Percentiles rank a stretch among this genome's conserved stretches.
Evolutionary conservation across 2,888 invertebrate species (phyloP).

Genomic region (Altica lythri): DNA sequence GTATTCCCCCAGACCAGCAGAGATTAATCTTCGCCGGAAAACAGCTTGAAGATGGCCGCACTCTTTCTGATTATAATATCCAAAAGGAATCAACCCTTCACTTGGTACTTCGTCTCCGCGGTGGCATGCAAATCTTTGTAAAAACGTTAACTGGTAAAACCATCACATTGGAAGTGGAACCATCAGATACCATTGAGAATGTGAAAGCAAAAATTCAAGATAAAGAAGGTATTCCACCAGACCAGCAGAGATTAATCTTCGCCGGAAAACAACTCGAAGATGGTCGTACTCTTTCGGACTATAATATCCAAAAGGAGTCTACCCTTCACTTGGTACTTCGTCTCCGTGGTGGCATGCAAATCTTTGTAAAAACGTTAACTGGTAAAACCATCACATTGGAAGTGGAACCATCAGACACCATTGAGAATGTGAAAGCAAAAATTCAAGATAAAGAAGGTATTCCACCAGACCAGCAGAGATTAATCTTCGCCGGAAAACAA

Average conservation of each 20-base stretch:
- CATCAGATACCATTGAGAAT: slow-evolving; percentile 66
- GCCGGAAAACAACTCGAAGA: slow-evolving; percentile 67
- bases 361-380: slow-evolving; percentile 60
- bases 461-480: slow-evolving; percentile 64
- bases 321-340: slow-evolving; percentile 64
- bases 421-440: slow-evolving; percentile 68
- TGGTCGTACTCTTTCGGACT: slow-evolving; percentile 67
- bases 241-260: slow-evolving; percentile 21
- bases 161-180: slow-evolving; percentile 60
- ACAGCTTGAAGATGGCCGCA: too few relatives aligned
- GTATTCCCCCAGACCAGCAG: not conserved
- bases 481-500: slow-evolving; percentile 72
- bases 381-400: slow-evolving; percentile 64
- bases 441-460: slow-evolving; percentile 64
- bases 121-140: too few relatives aligned
- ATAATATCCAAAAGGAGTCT: slow-evolving; percentile 69
- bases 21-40: too few relatives aligned
- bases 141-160: slow-evolving; percentile 16
- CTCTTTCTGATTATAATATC: too few relatives aligned
- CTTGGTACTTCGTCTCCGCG: too few relatives aligned
- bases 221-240: slow-evolving; percentile 79
- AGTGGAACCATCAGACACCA: slow-evolving; percentile 67
- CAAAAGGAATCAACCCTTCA: too few relatives aligned
- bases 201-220: slow-evolving; percentile 64
- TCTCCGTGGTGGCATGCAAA: slow-evolving; percentile 71